A percentile compares a stretch with the other conserved stretches of the same genome.
These are phyloP conservation scores for Pipra filicauda DNA, from an alignment of 2,113 vertebrate species.

Conservation along the genomic window DNA sequence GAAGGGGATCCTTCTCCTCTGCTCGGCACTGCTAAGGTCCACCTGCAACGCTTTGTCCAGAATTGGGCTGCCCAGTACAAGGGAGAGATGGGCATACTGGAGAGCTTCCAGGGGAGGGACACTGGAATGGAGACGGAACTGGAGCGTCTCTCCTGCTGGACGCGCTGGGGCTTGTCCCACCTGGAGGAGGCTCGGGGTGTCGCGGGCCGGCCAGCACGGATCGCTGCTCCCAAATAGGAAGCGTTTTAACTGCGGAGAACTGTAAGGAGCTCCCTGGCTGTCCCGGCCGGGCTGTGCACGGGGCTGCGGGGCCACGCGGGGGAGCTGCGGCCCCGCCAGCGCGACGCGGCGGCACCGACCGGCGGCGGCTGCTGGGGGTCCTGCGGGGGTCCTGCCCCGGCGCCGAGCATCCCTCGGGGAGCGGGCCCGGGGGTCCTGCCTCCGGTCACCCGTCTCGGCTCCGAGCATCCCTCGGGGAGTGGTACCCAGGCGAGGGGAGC, in stretches of 20 bases:
- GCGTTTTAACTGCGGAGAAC: background rate
- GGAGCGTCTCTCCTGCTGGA: background rate
- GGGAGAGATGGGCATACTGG: background rate
- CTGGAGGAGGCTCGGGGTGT: background rate
- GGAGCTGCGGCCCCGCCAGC: background rate
- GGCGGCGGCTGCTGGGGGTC: background rate
- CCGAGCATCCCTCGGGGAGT: background rate
- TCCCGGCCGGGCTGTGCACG: background rate
- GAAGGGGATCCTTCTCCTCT: background rate
- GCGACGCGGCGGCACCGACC: background rate
- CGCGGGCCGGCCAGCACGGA: background rate
- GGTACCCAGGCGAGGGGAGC: no score
- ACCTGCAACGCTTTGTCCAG: background rate
- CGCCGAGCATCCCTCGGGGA: background rate
- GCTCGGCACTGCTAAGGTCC: background rate
- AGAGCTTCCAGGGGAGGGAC: background rate
- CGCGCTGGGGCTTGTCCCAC: background rate
- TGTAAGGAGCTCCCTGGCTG: fast-evolving
- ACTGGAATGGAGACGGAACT: fast-evolving
- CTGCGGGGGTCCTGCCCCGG: background rate
- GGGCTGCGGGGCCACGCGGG: background rate
- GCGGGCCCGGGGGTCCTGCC: no score
- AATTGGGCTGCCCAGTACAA: background rate
- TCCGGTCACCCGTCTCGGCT: background rate
- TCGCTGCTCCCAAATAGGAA: fast-evolving